These are phyloP conservation scores for Troglohyphantes excavatus DNA, from an alignment of 2,888 invertebrate species.

Conservation along the genomic window DNA sequence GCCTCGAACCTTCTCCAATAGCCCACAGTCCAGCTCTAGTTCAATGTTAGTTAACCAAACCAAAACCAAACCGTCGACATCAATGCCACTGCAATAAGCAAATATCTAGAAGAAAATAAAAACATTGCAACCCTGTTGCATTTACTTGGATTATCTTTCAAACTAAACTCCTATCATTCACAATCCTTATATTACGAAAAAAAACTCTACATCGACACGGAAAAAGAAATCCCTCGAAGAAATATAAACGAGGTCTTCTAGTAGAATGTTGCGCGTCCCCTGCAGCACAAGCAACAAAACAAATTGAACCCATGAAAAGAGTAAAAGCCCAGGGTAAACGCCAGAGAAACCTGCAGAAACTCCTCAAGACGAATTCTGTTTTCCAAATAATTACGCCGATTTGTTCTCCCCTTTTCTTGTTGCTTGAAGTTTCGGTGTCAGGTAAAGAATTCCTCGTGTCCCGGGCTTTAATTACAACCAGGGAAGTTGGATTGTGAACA, in stretches of 20 bases:
- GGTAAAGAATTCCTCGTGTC: background rate
- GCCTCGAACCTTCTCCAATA: no score
- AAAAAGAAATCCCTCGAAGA: background rate
- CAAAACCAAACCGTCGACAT: no score
- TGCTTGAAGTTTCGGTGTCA: background rate
- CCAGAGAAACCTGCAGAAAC: slow-evolving; percentile 26
- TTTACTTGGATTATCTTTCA: no score
- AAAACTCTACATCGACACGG: background rate
- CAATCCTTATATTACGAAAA: background rate
- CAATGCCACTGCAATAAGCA: no score
- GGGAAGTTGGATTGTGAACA: no score
- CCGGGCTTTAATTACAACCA: background rate
- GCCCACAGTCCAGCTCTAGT: no score
- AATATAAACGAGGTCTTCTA: background rate
- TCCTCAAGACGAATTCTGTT: slow-evolving; percentile 5
- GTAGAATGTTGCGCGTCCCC: background rate
- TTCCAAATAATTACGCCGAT: slow-evolving; percentile 50
- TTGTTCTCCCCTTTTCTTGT: slow-evolving; percentile 17
- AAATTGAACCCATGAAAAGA: slow-evolving; percentile 19
- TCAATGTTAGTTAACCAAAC: no score
- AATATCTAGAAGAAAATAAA: no score
- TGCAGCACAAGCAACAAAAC: background rate
- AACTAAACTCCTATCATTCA: background rate
- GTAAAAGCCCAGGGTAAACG: background rate
- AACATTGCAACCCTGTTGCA: no score